Conservation (phyloP, 2,113 vertebrate genomes). For the Cercocebus atys region DNA sequence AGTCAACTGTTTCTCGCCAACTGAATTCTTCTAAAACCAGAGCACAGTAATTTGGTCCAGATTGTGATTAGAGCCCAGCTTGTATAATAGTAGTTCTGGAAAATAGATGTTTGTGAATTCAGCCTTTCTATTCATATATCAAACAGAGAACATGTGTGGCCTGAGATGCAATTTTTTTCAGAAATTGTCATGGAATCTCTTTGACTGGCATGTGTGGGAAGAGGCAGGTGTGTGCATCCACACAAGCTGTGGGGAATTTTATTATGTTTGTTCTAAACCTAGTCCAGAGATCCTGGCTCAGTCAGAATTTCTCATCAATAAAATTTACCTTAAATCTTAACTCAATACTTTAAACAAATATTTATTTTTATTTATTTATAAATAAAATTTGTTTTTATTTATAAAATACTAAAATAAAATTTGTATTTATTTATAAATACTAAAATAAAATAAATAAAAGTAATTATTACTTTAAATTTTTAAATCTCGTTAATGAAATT, state of each 20-base stretch:
- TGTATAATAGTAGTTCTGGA: background rate
- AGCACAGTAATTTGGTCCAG: background rate
- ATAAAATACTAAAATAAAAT: too few relatives aligned
- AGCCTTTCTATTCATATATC: background rate
- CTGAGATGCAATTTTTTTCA: background rate
- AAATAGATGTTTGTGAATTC: background rate
- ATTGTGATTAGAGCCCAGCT: background rate
- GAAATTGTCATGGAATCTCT: constrained; percentile 13
- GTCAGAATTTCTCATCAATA: constrained; percentile 33
- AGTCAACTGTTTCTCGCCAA: background rate
- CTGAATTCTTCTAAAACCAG: constrained; percentile 30
- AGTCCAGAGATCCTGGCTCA: constrained; percentile 33
- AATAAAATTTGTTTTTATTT: too few relatives aligned
- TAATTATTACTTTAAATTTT: too few relatives aligned
- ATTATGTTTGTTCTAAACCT: constrained; percentile 47
- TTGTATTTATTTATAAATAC: too few relatives aligned
- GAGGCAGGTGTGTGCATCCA: background rate
- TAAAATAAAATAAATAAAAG: too few relatives aligned
- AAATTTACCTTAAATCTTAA: too few relatives aligned
- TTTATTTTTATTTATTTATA: too few relatives aligned
- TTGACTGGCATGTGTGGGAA: constrained; percentile 22
- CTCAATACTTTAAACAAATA: too few relatives aligned
- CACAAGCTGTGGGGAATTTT: background rate
- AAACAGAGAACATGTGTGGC: background rate
- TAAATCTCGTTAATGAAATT: background rate